These are phyloP conservation scores for Eulithis testata DNA, from an alignment of 2,888 invertebrate genomes.

Conservation along the genomic window DNA sequence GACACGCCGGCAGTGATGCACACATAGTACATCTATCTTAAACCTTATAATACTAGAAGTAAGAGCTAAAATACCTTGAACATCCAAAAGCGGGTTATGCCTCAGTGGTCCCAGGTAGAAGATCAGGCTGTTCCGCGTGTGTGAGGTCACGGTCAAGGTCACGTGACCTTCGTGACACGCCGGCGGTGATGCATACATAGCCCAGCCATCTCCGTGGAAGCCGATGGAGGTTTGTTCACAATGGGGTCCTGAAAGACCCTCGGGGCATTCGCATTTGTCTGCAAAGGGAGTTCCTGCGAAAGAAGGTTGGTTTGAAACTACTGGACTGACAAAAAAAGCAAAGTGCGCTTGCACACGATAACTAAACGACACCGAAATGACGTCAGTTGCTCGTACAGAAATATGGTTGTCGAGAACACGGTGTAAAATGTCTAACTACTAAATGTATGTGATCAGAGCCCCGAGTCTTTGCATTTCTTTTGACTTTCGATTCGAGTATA, in stretches of 20 bases:
- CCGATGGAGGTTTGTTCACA: constrained; percentile 96
- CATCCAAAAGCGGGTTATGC: constrained; percentile 85
- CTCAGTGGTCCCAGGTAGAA: constrained; percentile 95
- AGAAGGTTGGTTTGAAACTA: not conserved
- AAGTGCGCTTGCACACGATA: no score
- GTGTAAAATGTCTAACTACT: no score
- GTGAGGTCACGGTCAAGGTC: constrained; percentile 91
- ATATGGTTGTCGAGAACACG: no score
- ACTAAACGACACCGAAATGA: no score
- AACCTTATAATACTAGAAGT: no score
- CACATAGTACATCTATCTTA: constrained; percentile 95
- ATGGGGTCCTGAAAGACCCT: constrained; percentile 92
- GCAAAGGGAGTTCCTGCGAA: constrained; percentile 82
- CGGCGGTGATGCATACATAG: constrained; percentile 94
- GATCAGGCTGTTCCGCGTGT: constrained; percentile 91
- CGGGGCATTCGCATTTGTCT: constrained; percentile 91
- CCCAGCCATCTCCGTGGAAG: constrained; percentile 96
- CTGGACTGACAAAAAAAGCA: no score
- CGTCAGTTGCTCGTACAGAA: no score
- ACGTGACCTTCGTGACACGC: constrained; percentile 94
- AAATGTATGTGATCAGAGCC: no score
- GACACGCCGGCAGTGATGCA: constrained; percentile 93
- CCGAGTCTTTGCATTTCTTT: no score
- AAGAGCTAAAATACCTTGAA: constrained; percentile 82
- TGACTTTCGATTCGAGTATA: no score